Evolutionary conservation across 2,888 invertebrate species (phyloP).

Genomic region (Polyploca ridens): DNA sequence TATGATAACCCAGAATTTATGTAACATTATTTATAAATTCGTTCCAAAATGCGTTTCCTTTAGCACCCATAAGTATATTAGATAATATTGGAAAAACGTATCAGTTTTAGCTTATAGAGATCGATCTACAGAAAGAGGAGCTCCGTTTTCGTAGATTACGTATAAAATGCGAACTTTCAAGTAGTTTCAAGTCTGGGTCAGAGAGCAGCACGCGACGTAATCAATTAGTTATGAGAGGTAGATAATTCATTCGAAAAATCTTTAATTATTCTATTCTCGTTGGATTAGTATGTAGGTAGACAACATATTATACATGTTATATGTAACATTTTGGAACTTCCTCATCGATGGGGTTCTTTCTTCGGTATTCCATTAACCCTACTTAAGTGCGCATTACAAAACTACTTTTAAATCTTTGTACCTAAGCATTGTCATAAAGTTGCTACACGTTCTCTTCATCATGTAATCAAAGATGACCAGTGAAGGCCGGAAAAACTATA

Average conservation of each 20-base stretch:
- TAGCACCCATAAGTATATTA: neutral
- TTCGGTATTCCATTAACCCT: neutral
- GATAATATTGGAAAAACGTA: neutral
- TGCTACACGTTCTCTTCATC: conserved; percentile 4
- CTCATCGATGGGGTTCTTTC: neutral
- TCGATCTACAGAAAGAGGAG: neutral
- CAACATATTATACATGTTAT: too few species aligned
- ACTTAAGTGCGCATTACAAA: neutral
- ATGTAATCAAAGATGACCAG: conserved; percentile 31
- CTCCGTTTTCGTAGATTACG: too few species aligned
- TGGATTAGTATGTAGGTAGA: neutral
- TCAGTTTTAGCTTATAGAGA: neutral
- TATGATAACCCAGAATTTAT: conserved; percentile 12
- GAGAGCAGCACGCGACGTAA: neutral
- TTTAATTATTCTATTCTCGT: neutral
- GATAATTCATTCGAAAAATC: neutral
- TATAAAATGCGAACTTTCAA: neutral
- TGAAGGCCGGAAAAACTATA: conserved; percentile 64
- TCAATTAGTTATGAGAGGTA: neutral
- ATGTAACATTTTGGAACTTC: neutral
- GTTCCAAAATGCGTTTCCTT: neutral
- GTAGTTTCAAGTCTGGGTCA: conserved; percentile 5
- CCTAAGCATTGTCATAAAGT: neutral
- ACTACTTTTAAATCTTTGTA: neutral
- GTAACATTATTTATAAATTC: conserved; percentile 11